phyloP scores from a whole-genome alignment of 2,113 vertebrate genomes.

The Pan troglodytes region DNA sequence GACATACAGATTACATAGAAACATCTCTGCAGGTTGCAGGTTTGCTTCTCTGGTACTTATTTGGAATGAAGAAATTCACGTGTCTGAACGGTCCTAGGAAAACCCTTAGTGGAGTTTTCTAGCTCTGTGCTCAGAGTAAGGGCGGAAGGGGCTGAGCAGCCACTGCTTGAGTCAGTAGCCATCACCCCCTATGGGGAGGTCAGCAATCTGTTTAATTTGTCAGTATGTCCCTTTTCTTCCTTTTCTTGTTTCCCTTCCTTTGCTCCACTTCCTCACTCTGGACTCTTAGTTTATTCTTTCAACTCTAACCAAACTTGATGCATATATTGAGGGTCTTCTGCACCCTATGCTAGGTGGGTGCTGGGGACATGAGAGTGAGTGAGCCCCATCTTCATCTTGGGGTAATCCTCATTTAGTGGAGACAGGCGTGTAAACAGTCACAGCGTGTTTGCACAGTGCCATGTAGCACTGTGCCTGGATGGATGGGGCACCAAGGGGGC shows the following conservation, averaged over 20 bases:
- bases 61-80: neutral
- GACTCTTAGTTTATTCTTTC: neutral
- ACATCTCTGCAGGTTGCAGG: neutral
- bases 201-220: neutral
- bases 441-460: neutral
- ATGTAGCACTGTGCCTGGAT: neutral
- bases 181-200: accelerated
- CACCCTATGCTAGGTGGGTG: neutral
- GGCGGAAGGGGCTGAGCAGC: neutral
- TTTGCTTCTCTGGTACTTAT: neutral
- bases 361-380: neutral
- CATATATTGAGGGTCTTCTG: neutral
- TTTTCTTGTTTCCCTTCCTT: neutral
- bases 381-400: neutral
- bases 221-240: neutral
- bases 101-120: neutral
- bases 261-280: neutral
- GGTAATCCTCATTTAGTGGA: neutral
- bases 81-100: neutral
- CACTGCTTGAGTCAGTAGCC: neutral
- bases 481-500: accelerated
- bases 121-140: neutral
- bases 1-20: neutral
- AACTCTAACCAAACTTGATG: neutral
- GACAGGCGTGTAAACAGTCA: neutral